phyloP scores from a whole-genome alignment of 2,797 vertebrate species.

The Gouania willdenowi region DNA sequence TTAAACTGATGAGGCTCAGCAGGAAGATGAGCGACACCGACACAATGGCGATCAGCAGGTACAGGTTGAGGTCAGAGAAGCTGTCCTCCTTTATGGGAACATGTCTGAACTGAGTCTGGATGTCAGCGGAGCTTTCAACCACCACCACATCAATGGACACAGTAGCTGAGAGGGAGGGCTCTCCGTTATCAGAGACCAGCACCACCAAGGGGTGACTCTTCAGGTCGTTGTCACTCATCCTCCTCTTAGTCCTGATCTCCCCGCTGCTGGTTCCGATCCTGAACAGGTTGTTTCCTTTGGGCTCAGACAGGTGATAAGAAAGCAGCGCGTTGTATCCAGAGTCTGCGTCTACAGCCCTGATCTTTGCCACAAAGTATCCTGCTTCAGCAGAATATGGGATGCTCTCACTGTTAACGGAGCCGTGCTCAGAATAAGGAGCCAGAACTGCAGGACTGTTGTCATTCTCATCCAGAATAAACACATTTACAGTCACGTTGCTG shows the following conservation, averaged over 20 bases:
- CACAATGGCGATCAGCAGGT: conserved; percentile 45
- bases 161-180: conserved; percentile 44
- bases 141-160: conserved; percentile 48
- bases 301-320: conserved; percentile 20
- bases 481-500: conserved; percentile 64
- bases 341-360: conserved; percentile 1
- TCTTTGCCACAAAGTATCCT: conserved; percentile 23
- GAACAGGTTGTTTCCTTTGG: conserved; percentile 32
- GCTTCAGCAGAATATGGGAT: conserved; percentile 9
- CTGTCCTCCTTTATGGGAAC: conserved; percentile 30
- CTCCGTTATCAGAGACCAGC: conserved; percentile 68
- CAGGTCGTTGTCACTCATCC: conserved; percentile 75
- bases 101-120: conserved; percentile 35
- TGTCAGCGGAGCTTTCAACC: conserved; percentile 34
- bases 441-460: neutral
- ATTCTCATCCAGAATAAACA: conserved; percentile 48
- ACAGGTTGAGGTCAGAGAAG: conserved; percentile 47
- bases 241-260: conserved; percentile 10
- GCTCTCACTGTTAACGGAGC: conserved; percentile 23
- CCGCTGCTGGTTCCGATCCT: conserved; percentile 43
- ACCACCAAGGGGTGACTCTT: conserved; percentile 55
- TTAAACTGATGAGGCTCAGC: conserved; percentile 43
- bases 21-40: conserved; percentile 44
- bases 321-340: conserved; percentile 26
- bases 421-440: conserved; percentile 40